phyloP scores from a whole-genome alignment of 2,888 invertebrate genomes.

The Sycophila texana region DNA sequence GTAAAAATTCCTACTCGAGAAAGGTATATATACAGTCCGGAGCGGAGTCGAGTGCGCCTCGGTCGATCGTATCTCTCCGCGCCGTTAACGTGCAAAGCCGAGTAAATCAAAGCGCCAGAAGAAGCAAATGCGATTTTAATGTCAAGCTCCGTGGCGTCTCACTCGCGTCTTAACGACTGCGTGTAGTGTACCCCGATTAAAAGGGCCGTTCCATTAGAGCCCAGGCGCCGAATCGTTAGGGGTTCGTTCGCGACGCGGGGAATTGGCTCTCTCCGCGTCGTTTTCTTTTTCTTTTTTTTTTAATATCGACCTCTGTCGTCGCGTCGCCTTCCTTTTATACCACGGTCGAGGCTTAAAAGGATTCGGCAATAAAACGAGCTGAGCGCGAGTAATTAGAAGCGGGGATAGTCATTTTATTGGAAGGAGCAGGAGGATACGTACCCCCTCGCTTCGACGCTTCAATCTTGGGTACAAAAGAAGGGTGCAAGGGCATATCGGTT shows the following conservation, averaged over 20 bases:
- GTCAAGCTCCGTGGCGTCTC: slow-evolving; percentile 50
- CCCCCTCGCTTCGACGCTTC: slow-evolving; percentile 35
- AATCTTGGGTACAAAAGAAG: slow-evolving; percentile 53
- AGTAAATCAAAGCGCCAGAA: slow-evolving; percentile 52
- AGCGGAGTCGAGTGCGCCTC: neutral
- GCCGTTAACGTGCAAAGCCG: slow-evolving; percentile 8
- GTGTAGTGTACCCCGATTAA: slow-evolving; percentile 38
- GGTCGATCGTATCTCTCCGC: neutral
- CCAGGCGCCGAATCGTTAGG: slow-evolving; percentile 17
- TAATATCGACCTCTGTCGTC: slow-evolving; percentile 15
- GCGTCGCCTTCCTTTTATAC: slow-evolving; percentile 10
- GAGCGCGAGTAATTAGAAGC: slow-evolving; percentile 70
- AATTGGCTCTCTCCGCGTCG: slow-evolving; percentile 61
- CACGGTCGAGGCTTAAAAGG: slow-evolving; percentile 70
- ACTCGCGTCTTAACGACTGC: slow-evolving; percentile 26
- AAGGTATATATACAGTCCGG: no score
- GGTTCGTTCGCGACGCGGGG: slow-evolving; percentile 48
- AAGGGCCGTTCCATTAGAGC: slow-evolving; percentile 46
- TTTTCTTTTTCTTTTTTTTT: slow-evolving; percentile 20
- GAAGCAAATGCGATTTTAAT: slow-evolving; percentile 64
- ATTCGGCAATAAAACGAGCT: slow-evolving; percentile 73
- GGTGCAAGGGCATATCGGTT: no score
- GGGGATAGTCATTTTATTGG: slow-evolving; percentile 55
- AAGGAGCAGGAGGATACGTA: slow-evolving; percentile 64
- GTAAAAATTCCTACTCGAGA: neutral